A percentile compares a stretch with the other conserved stretches of the same genome.
phyloP scores from a whole-genome alignment of 2,797 vertebrate genomes.

The Clarias pachynema region DNA sequence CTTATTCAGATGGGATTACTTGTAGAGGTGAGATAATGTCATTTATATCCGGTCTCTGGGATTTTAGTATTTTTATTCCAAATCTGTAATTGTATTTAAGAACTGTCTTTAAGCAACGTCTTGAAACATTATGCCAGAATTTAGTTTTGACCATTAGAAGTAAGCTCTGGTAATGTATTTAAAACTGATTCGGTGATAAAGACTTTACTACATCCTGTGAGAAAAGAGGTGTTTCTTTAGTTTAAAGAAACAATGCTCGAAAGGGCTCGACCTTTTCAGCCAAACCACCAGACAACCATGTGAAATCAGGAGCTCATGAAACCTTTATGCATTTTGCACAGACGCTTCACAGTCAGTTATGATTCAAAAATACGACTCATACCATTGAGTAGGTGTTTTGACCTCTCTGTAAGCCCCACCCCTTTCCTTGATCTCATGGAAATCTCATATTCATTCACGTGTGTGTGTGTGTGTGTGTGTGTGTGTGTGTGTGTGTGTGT shows the following conservation, averaged over 20 bases:
- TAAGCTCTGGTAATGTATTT: not conserved
- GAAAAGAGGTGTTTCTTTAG: not conserved
- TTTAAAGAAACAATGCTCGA: not conserved
- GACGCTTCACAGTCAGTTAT: not conserved
- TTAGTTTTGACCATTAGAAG: not conserved
- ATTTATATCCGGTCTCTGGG: not conserved
- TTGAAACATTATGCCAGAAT: not conserved
- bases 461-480: too few relatives aligned
- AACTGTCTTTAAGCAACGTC: not conserved
- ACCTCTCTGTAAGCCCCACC: not conserved
- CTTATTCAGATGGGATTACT: not conserved
- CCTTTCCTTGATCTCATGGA: not conserved
- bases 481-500: too few relatives aligned
- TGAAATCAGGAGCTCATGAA: not conserved
- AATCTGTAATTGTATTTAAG: not conserved
- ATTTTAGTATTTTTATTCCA: not conserved
- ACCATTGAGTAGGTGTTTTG: not conserved
- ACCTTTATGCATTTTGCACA: not conserved
- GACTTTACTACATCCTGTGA: too few relatives aligned
- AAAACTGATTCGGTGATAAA: not conserved
- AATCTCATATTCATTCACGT: too few relatives aligned
- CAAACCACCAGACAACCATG: not conserved
- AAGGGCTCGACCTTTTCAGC: not conserved
- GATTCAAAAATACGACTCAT: not conserved
- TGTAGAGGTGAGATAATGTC: not conserved